Conservation (phyloP, 2,113 vertebrate genomes). For the Cyanocitta stelleri region DNA sequence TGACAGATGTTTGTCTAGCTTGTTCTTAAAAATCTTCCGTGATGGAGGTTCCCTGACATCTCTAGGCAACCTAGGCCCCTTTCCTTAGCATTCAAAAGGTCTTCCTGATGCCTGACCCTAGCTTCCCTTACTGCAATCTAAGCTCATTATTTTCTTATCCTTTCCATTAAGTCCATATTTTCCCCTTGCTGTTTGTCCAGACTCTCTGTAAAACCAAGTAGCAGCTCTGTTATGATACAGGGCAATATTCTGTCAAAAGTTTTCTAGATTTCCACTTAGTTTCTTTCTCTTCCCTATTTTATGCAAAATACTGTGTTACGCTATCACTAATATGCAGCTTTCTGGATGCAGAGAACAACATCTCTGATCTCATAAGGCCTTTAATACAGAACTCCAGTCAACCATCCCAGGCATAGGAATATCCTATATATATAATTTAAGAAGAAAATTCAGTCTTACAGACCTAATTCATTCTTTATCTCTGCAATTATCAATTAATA, state of each 20-base stretch:
- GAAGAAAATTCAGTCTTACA: neutral
- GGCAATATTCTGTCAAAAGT: neutral
- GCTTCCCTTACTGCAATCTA: neutral
- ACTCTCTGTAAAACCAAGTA: neutral
- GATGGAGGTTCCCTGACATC: neutral
- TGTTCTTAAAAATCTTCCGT: constrained; percentile 13
- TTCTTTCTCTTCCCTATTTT: neutral
- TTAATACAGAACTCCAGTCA: neutral
- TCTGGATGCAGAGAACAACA: neutral
- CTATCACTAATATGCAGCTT: neutral
- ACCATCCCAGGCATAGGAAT: neutral
- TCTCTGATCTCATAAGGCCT: neutral
- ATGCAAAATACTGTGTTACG: neutral
- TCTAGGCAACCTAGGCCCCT: neutral
- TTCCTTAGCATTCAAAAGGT: neutral
- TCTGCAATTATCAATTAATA: neutral
- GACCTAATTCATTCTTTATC: neutral
- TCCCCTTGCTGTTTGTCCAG: neutral
- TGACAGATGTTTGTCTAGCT: constrained; percentile 34
- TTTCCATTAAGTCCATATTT: neutral
- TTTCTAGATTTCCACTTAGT: neutral
- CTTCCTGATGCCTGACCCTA: neutral
- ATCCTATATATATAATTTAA: neutral
- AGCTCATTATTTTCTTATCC: neutral
- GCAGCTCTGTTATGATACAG: neutral